These are phyloP conservation scores for Myotis daubentonii DNA, from an alignment of 2,797 vertebrate genomes.

Conservation along the genomic window DNA sequence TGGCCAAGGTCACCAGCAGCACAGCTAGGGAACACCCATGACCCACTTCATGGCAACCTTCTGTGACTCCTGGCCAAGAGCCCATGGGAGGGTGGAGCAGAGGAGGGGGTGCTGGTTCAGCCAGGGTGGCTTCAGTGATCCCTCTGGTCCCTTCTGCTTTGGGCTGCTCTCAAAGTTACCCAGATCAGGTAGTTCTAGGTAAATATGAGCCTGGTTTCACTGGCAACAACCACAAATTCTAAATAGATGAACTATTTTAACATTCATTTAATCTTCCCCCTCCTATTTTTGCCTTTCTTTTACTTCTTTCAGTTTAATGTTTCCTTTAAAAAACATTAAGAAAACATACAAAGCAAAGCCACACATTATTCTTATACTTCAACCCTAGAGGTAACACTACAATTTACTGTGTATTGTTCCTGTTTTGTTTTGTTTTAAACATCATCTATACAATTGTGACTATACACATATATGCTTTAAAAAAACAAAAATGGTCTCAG, in stretches of 20 bases:
- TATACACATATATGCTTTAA: neutral
- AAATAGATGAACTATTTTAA: neutral
- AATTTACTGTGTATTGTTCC: neutral
- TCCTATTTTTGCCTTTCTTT: neutral
- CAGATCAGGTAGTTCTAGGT: neutral
- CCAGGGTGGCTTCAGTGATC: neutral
- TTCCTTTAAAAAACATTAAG: slow-evolving; percentile 34
- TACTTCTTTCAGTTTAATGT: neutral
- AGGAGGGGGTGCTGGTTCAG: neutral
- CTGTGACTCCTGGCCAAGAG: neutral
- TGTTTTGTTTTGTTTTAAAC: neutral
- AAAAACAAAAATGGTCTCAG: neutral
- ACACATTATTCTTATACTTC: neutral
- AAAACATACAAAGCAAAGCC: neutral
- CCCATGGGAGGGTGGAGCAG: neutral
- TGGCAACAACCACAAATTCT: neutral
- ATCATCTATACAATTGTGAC: neutral
- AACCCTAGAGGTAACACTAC: neutral
- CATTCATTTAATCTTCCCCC: neutral
- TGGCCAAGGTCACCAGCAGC: neutral
- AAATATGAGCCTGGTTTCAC: neutral
- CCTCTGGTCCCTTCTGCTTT: neutral
- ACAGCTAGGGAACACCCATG: neutral
- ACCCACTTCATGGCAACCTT: neutral
- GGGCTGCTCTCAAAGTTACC: neutral